Evolutionary conservation across 2,113 vertebrate genomes (phyloP).

Genomic region (Haplochromis vanheusdeni): DNA sequence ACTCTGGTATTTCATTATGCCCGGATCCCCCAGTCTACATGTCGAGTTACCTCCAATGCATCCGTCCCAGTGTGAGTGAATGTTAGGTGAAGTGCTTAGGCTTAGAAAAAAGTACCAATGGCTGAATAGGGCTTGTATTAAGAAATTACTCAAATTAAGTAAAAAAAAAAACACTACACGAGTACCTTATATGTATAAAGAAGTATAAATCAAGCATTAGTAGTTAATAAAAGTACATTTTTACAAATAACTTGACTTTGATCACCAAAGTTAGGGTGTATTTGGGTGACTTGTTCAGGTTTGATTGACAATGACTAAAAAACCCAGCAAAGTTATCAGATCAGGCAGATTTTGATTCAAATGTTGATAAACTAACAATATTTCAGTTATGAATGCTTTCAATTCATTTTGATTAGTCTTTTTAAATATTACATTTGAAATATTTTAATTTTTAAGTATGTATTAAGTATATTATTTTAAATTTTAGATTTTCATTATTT

Average conservation of each 20-base stretch:
- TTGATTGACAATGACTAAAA: background rate
- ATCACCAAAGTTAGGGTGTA: background rate
- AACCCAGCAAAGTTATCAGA: background rate
- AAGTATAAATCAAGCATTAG: background rate
- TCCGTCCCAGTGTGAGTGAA: background rate
- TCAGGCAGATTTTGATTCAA: background rate
- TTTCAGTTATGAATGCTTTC: background rate
- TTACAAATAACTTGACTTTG: background rate
- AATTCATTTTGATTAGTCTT: background rate
- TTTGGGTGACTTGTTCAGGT: background rate
- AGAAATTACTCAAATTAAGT: background rate
- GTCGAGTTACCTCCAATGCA: background rate
- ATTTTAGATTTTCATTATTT: background rate
- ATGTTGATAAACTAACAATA: background rate
- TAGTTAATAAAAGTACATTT: background rate
- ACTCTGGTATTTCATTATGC: background rate
- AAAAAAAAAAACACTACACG: background rate
- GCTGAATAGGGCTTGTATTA: background rate
- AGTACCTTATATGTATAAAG: background rate
- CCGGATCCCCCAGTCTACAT: background rate
- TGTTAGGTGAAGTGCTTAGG: background rate
- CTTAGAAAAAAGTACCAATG: background rate
- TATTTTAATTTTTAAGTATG: background rate
- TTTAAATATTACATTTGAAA: background rate
- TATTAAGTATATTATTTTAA: background rate